phyloP scores from a whole-genome alignment of 2,888 invertebrate genomes.

The Cataglyphis cursor region DNA sequence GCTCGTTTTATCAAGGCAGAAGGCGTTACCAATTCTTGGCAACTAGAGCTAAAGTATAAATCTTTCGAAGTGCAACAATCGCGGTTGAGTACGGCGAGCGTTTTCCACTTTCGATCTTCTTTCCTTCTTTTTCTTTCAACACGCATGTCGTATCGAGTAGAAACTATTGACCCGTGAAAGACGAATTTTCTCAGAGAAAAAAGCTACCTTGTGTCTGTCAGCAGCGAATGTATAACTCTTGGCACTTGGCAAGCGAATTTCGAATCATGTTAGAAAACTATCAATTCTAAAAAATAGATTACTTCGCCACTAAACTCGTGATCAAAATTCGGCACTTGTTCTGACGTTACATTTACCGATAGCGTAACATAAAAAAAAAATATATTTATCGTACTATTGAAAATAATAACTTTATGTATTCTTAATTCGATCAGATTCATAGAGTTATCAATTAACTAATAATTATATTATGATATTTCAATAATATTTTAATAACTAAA shows the following conservation, averaged over 20 bases:
- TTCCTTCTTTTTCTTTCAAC: background rate
- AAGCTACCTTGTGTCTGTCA: background rate
- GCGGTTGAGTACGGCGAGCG: slow-evolving; percentile 1
- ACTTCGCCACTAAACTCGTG: background rate
- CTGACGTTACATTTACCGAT: background rate
- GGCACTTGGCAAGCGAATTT: slow-evolving; percentile 32
- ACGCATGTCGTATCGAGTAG: background rate
- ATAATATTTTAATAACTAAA: background rate
- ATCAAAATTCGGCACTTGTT: background rate
- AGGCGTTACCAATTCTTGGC: slow-evolving; percentile 59
- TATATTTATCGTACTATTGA: background rate
- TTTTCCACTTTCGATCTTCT: slow-evolving; percentile 34
- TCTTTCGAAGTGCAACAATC: slow-evolving; percentile 49
- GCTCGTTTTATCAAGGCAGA: slow-evolving; percentile 34
- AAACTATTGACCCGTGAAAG: slow-evolving; percentile 61
- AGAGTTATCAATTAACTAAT: background rate
- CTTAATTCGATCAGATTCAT: background rate
- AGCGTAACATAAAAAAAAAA: background rate
- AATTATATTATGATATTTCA: background rate
- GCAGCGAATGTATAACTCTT: slow-evolving; percentile 55
- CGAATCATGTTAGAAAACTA: slow-evolving; percentile 1
- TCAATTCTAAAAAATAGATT: slow-evolving; percentile 23
- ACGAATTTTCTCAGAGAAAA: slow-evolving; percentile 15
- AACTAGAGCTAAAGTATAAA: slow-evolving; percentile 21
- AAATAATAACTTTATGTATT: background rate